Evolutionary conservation across 2,888 invertebrate species (phyloP).

Genomic region (Megamerina dolium): DNA sequence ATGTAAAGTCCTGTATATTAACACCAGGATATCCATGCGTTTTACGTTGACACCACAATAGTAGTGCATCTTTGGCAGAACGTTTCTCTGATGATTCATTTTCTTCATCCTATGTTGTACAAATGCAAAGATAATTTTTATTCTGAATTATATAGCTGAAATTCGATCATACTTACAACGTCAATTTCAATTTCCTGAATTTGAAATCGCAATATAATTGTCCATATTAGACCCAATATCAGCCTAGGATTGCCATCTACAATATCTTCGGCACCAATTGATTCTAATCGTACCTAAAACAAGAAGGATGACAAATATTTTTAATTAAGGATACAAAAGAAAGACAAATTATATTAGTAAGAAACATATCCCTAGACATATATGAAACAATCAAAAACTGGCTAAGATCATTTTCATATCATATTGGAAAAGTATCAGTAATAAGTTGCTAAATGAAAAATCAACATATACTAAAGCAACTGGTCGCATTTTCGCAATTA

Average conservation of each 20-base stretch:
- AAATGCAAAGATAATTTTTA: conserved; percentile 14
- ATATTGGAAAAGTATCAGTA: too few relatives aligned
- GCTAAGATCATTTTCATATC: too few relatives aligned
- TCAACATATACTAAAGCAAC: too few relatives aligned
- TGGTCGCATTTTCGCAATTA: too few relatives aligned
- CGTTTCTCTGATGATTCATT: conserved; percentile 96
- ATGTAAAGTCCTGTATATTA: conserved; percentile 82
- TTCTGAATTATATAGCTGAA: background rate
- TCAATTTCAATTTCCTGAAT: conserved; percentile 98
- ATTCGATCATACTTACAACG: conserved; percentile 67
- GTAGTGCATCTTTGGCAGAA: conserved; percentile 95
- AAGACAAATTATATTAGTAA: background rate
- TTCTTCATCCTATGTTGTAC: conserved; percentile 89
- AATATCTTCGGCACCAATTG: conserved; percentile 98
- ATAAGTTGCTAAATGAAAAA: too few relatives aligned
- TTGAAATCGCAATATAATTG: conserved; percentile 97
- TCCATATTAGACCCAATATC: conserved; percentile 98
- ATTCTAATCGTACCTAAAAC: conserved; percentile 84
- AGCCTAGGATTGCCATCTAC: conserved; percentile 96
- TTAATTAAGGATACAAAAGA: conserved; percentile 3
- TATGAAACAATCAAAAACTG: too few relatives aligned
- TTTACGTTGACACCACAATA: conserved; percentile 98
- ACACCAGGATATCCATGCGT: conserved; percentile 91
- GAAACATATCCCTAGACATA: too few relatives aligned
- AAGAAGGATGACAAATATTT: background rate